phyloP scores from a whole-genome alignment of 2,113 vertebrate genomes.

The Chaetodon trifascialis region DNA sequence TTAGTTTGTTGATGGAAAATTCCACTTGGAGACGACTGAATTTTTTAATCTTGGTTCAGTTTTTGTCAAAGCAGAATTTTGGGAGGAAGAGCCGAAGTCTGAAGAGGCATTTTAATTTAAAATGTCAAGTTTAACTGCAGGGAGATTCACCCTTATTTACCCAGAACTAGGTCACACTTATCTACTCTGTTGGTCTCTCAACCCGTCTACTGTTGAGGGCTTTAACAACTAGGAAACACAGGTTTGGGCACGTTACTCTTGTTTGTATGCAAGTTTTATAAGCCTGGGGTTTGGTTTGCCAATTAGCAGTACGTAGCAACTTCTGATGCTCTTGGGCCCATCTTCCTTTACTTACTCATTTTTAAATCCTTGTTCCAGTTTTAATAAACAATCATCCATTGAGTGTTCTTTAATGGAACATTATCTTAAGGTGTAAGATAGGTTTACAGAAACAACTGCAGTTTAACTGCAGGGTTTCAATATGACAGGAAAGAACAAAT shows the following conservation, averaged over 20 bases:
- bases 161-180: conserved; percentile 58
- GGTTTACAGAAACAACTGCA: background rate
- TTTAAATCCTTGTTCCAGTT: conserved; percentile 18
- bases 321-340: conserved; percentile 33
- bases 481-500: background rate
- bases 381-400: conserved; percentile 12
- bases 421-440: background rate
- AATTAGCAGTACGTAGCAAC: conserved; percentile 50
- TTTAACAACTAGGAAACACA: conserved; percentile 15
- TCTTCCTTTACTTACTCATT: conserved; percentile 14
- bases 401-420: conserved; percentile 1
- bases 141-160: conserved; percentile 44
- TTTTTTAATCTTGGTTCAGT: background rate
- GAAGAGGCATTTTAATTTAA: conserved; percentile 16
- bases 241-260: conserved; percentile 11
- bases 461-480: background rate
- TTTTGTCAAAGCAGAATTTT: background rate
- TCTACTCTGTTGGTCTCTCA: conserved; percentile 38
- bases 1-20: conserved; percentile 4
- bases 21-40: background rate
- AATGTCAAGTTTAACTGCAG: conserved; percentile 49
- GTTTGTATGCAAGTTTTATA: conserved; percentile 20
- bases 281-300: conserved; percentile 50
- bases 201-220: conserved; percentile 11
- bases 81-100: background rate